Evolutionary conservation across 2,888 invertebrate species (phyloP).

Genomic region (Drosophila anomelani): DNA sequence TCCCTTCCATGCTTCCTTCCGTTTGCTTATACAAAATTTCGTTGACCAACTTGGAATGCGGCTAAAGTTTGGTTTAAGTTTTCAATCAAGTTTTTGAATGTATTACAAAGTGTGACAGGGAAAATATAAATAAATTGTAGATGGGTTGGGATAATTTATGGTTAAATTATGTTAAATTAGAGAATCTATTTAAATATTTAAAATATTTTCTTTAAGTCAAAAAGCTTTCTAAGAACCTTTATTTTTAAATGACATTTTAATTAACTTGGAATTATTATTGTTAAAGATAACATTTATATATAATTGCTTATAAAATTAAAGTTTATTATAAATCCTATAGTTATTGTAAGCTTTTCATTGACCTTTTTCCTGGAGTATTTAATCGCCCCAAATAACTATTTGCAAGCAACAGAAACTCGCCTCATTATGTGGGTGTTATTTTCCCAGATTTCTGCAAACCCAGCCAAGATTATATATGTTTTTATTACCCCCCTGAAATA

Average conservation of each 20-base stretch:
- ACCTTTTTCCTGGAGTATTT: neutral
- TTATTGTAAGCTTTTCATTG: neutral
- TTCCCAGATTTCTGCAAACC: slow-evolving; percentile 2
- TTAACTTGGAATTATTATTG: neutral
- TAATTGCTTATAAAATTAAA: no score
- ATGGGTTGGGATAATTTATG: neutral
- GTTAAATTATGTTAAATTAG: neutral
- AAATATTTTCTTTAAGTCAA: neutral
- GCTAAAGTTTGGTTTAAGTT: slow-evolving; percentile 2
- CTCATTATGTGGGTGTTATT: neutral
- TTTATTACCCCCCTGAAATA: slow-evolving; percentile 1
- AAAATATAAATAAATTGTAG: neutral
- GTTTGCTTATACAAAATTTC: neutral
- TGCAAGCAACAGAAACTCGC: neutral
- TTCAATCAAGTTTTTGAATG: slow-evolving; percentile 1
- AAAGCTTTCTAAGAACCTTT: neutral
- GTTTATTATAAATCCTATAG: no score
- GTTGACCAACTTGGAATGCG: slow-evolving; percentile 6
- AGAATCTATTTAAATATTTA: neutral
- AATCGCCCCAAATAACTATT: neutral
- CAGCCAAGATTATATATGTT: neutral
- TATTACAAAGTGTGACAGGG: neutral
- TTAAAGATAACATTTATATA: no score
- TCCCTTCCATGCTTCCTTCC: slow-evolving; percentile 23
- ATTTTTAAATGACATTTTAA: no score